Evolutionary conservation across 2,888 invertebrate species (phyloP).

Genomic region (Drosophila mimetica): DNA sequence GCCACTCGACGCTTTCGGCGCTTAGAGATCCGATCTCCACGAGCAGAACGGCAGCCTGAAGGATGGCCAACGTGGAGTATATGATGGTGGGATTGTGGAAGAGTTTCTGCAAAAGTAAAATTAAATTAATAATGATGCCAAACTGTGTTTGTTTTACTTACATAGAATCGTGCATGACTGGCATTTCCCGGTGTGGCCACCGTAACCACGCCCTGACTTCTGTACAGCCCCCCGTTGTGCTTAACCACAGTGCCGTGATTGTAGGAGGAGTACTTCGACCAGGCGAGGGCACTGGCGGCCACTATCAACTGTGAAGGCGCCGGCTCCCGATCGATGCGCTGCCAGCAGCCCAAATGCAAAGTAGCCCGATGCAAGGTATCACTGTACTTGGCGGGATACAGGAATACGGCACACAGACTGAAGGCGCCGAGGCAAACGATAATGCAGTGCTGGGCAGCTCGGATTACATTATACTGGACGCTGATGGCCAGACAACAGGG

Average conservation of each 20-base stretch:
- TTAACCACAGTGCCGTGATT: constrained; percentile 90
- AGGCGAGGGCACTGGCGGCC: constrained; percentile 80
- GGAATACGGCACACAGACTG: constrained; percentile 90
- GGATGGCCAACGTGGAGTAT: constrained; percentile 89
- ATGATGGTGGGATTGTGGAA: constrained; percentile 94
- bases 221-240: constrained; percentile 89
- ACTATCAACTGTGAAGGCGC: constrained; percentile 58
- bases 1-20: constrained; percentile 94
- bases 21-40: constrained; percentile 92
- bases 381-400: constrained; percentile 89
- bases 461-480: constrained; percentile 92
- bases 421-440: constrained; percentile 94
- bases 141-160: constrained; percentile 85
- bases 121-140: no score
- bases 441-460: constrained; percentile 92
- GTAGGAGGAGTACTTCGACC: constrained; percentile 89
- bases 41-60: constrained; percentile 89
- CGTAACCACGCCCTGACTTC: constrained; percentile 91
- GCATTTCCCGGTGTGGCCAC: constrained; percentile 94
- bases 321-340: constrained; percentile 75
- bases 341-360: constrained; percentile 90
- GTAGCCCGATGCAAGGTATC: constrained; percentile 96
- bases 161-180: constrained; percentile 93
- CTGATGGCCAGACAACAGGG: constrained; percentile 95
- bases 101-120: constrained; percentile 87